phyloP scores from a whole-genome alignment of 2,113 vertebrate genomes.

The Ciconia boyciana region DNA sequence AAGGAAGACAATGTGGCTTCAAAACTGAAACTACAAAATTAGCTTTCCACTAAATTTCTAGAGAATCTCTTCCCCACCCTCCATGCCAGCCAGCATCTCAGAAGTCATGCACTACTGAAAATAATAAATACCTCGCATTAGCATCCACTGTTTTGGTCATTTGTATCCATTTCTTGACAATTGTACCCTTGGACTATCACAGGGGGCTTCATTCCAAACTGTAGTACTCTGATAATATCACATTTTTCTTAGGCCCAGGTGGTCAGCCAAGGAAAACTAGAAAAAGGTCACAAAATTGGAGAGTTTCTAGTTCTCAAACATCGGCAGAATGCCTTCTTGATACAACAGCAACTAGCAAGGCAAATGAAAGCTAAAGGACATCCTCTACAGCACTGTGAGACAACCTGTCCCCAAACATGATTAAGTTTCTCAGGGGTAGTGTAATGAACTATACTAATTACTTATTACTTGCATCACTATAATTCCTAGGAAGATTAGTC shows the following conservation, averaged over 20 bases:
- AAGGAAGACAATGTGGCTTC: neutral
- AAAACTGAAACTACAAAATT: neutral
- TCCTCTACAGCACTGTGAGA: neutral
- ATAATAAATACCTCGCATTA: neutral
- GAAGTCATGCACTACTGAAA: neutral
- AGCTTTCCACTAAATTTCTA: neutral
- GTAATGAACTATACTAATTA: slow-evolving; percentile 50
- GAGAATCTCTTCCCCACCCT: neutral
- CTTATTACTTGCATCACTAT: slow-evolving; percentile 53
- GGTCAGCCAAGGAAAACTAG: neutral
- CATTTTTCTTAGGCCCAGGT: neutral
- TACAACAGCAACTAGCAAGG: neutral
- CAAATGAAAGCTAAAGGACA: neutral
- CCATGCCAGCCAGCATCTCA: neutral
- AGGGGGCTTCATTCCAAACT: neutral
- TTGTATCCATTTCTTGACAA: neutral
- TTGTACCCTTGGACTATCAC: neutral
- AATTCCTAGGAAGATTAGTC: slow-evolving; percentile 64
- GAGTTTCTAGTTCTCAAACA: neutral
- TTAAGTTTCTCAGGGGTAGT: neutral
- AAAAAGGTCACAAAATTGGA: neutral
- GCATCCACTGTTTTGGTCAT: neutral
- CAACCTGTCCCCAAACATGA: neutral
- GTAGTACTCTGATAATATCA: neutral
- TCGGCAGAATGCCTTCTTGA: neutral